These are phyloP conservation scores for Atta texana DNA, from an alignment of 1,140 invertebrate species.

Conservation along the genomic window DNA sequence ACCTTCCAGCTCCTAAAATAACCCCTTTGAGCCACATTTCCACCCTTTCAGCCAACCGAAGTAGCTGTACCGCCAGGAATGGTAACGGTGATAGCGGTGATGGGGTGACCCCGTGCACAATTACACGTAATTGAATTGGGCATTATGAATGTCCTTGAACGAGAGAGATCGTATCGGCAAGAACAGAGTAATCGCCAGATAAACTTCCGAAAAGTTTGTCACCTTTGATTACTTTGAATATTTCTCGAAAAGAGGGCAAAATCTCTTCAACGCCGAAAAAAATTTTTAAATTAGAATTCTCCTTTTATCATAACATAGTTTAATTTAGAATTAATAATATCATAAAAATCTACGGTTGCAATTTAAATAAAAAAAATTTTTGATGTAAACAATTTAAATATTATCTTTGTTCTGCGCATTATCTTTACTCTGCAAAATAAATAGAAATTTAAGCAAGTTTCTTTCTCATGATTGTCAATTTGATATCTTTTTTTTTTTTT, in stretches of 20 bases:
- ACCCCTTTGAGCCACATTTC: conserved; percentile 70
- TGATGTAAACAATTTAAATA: neutral
- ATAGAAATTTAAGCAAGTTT: neutral
- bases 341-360: neutral
- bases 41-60: conserved; percentile 55
- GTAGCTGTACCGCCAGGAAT: conserved; percentile 22
- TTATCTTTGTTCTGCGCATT: neutral
- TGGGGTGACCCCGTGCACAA: conserved; percentile 38
- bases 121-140: conserved; percentile 71
- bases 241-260: neutral
- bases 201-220: neutral
- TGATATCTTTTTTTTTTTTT: neutral
- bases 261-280: neutral
- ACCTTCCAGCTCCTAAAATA: conserved; percentile 76
- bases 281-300: neutral
- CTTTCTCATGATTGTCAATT: neutral
- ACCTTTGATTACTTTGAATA: neutral
- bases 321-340: neutral
- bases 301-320: neutral
- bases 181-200: conserved; percentile 16
- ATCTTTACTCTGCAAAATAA: neutral
- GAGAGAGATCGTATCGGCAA: neutral
- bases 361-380: neutral
- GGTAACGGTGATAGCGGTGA: conserved; percentile 12
- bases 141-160: conserved; percentile 60